phyloP scores from a whole-genome alignment of 2,797 vertebrate genomes.

The Acanthopagrus latus region DNA sequence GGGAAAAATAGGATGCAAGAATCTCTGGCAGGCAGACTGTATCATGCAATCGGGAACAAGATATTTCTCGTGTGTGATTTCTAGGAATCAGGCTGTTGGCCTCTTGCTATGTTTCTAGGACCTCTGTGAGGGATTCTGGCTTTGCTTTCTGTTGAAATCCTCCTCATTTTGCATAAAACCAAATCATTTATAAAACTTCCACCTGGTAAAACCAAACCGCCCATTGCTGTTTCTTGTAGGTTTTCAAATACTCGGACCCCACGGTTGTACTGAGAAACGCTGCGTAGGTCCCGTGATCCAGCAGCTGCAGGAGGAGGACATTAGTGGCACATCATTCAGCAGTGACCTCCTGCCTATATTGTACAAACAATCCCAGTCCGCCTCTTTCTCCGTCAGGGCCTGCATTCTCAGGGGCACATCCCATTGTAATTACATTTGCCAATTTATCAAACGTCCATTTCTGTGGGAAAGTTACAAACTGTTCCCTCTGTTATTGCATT shows the following conservation, averaged over 20 bases:
- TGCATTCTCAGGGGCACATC: conserved; percentile 36
- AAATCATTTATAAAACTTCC: conserved; percentile 18
- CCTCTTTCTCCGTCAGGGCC: conserved; percentile 15
- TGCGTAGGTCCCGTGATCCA: not conserved
- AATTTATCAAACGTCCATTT: conserved; percentile 46
- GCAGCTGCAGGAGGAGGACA: conserved; percentile 6
- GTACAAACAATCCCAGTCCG: conserved; percentile 51
- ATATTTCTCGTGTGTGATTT: conserved; percentile 45
- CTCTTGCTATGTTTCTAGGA: conserved; percentile 10
- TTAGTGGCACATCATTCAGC: conserved; percentile 27
- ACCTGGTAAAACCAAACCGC: conserved; percentile 12
- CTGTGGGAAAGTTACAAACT: conserved; percentile 62
- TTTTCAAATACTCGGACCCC: conserved; percentile 17
- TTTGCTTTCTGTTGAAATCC: conserved; percentile 13
- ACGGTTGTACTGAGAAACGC: not conserved
- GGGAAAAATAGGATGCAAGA: not conserved
- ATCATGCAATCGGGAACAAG: conserved; percentile 21
- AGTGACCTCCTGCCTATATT: conserved; percentile 37
- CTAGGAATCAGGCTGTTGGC: conserved; percentile 32
- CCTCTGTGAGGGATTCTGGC: conserved; percentile 22
- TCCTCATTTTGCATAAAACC: conserved; percentile 17
- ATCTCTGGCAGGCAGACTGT: conserved; percentile 17
- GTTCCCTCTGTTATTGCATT: conserved; percentile 33
- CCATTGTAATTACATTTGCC: conserved; percentile 34
- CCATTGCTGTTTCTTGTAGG: not conserved